Evolutionary conservation across 2,797 vertebrate species (phyloP).

Genomic region (Sphenopsis melanotis): DNA sequence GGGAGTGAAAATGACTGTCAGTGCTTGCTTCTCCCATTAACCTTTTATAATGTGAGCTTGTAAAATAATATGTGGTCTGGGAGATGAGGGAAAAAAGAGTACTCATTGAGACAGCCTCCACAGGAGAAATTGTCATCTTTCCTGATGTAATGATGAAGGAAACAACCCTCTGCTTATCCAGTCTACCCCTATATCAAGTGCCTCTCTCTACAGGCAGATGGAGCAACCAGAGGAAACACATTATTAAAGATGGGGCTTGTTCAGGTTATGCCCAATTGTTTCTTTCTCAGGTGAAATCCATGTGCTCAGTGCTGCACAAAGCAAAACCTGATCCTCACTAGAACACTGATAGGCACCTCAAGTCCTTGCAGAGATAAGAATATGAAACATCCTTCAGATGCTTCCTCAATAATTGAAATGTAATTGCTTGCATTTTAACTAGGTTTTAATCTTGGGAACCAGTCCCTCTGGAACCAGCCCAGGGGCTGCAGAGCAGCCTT

Average conservation of each 20-base stretch:
- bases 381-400: not conserved
- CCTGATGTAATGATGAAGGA: not conserved
- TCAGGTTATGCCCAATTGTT: not conserved
- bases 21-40: slow-evolving; percentile 25
- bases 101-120: not conserved
- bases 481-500: not conserved
- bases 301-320: not conserved
- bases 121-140: not conserved
- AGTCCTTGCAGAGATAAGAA: not conserved
- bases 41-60: slow-evolving; percentile 30
- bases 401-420: not conserved
- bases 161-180: not conserved
- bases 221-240: not conserved
- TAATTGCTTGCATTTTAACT: not conserved
- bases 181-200: not conserved
- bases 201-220: not conserved
- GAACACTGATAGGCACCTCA: not conserved
- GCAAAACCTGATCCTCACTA: not conserved
- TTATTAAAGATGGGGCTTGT: not conserved
- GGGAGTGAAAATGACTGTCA: slow-evolving; percentile 25
- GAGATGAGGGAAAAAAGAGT: not conserved
- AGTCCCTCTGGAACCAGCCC: not conserved
- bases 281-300: not conserved
- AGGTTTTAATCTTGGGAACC: not conserved
- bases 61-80: slow-evolving; percentile 30